Evolutionary conservation across 2,888 invertebrate species (phyloP).

Genomic region (Syrphus vitripennis): DNA sequence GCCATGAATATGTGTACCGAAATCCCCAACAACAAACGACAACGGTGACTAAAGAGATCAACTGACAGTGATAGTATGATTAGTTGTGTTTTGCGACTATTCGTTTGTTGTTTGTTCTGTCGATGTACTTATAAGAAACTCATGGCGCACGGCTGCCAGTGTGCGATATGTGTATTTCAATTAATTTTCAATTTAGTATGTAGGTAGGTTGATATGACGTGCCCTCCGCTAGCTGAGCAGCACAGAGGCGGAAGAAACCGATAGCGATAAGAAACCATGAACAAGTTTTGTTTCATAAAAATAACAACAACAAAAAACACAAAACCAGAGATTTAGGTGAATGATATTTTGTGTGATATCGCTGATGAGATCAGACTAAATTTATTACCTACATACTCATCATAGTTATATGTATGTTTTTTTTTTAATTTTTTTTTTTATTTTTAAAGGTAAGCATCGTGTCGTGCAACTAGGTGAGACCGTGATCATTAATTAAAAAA

Average conservation of each 20-base stretch:
- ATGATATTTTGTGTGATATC: slow-evolving; percentile 11
- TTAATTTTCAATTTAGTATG: slow-evolving; percentile 67
- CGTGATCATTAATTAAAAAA: neutral
- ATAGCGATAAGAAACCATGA: slow-evolving; percentile 48
- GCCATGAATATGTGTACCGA: slow-evolving; percentile 47
- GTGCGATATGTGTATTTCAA: slow-evolving; percentile 60
- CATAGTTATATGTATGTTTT: neutral
- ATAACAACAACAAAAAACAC: slow-evolving; percentile 11
- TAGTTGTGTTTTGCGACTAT: slow-evolving; percentile 68
- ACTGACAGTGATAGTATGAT: slow-evolving; percentile 67
- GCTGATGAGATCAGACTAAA: slow-evolving; percentile 55
- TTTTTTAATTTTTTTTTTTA: slow-evolving; percentile 4
- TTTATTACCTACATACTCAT: slow-evolving; percentile 23
- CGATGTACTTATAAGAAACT: slow-evolving; percentile 10
- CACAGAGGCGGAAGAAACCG: slow-evolving; percentile 35
- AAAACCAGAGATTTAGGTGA: slow-evolving; percentile 44
- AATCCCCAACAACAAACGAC: neutral
- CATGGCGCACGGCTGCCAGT: slow-evolving; percentile 34
- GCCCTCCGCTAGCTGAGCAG: slow-evolving; percentile 14
- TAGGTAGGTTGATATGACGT: neutral
- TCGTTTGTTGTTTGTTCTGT: slow-evolving; percentile 58
- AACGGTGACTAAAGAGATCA: slow-evolving; percentile 56
- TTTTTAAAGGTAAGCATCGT: neutral
- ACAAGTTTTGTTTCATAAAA: slow-evolving; percentile 34
- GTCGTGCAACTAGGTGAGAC: neutral